Evolutionary conservation across 2,888 invertebrate species (phyloP).

Genomic region (Tuberolachnus salignus): DNA sequence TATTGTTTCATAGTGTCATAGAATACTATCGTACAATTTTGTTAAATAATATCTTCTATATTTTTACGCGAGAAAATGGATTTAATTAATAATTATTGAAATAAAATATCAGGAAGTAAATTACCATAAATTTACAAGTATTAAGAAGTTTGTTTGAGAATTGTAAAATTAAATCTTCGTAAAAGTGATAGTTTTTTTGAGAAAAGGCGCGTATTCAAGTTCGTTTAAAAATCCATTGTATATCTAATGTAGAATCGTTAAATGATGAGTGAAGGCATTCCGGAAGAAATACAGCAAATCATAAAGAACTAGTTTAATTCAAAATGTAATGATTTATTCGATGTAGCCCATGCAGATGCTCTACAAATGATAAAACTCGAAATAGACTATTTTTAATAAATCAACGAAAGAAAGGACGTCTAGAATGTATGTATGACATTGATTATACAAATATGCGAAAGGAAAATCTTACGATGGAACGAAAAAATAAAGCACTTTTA

Average conservation of each 20-base stretch:
- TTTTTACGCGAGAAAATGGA: constrained; percentile 8
- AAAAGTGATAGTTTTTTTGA: constrained; percentile 29
- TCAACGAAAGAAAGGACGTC: too few relatives aligned
- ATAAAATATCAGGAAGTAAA: constrained; percentile 33
- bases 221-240: neutral
- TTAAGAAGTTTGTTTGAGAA: constrained; percentile 28
- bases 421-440: too few relatives aligned
- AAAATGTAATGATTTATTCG: constrained; percentile 37
- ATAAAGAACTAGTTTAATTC: constrained; percentile 18
- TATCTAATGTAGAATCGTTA: constrained; percentile 11
- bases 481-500: neutral
- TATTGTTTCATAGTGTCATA: neutral
- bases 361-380: too few relatives aligned
- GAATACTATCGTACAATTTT: neutral
- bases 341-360: constrained; percentile 32
- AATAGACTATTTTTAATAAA: too few relatives aligned
- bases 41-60: constrained; percentile 1
- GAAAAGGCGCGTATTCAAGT: constrained; percentile 30
- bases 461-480: constrained; percentile 3
- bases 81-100: too few relatives aligned
- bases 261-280: constrained; percentile 19
- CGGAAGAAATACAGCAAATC: neutral
- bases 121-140: constrained; percentile 18
- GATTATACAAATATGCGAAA: constrained; percentile 18
- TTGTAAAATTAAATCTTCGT: constrained; percentile 15